Conservation (phyloP, 2,113 vertebrate species). For the Bubalus kerabau region DNA sequence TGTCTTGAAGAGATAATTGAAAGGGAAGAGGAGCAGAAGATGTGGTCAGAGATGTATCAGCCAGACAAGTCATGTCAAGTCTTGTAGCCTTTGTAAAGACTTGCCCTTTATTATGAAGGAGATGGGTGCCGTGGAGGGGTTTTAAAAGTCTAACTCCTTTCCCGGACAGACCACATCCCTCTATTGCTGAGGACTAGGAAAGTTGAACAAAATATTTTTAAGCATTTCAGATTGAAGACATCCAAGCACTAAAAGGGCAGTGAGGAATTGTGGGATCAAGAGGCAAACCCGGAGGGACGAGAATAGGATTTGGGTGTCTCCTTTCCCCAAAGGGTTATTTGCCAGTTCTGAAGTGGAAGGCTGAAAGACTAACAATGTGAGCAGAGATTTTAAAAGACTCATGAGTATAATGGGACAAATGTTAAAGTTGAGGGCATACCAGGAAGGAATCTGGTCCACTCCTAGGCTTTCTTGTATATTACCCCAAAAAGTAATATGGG, state of each 20-base stretch:
- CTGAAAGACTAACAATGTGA: background rate
- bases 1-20: background rate
- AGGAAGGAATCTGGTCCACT: background rate
- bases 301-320: no score
- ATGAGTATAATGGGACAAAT: background rate
- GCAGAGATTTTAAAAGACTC: background rate
- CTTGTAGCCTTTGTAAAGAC: background rate
- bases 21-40: background rate
- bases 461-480: background rate
- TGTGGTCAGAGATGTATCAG: background rate
- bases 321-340: background rate
- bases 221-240: background rate
- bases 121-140: rapidly evolving
- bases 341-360: background rate
- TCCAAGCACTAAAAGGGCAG: background rate
- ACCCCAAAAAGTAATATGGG: background rate
- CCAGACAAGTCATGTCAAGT: background rate
- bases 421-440: background rate
- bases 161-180: background rate
- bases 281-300: background rate
- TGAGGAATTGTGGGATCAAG: background rate
- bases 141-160: background rate
- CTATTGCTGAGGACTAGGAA: background rate
- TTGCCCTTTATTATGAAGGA: background rate
- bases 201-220: background rate